Conservation (phyloP, 2,113 vertebrate species). For the Microcebus griseorufus region DNA sequence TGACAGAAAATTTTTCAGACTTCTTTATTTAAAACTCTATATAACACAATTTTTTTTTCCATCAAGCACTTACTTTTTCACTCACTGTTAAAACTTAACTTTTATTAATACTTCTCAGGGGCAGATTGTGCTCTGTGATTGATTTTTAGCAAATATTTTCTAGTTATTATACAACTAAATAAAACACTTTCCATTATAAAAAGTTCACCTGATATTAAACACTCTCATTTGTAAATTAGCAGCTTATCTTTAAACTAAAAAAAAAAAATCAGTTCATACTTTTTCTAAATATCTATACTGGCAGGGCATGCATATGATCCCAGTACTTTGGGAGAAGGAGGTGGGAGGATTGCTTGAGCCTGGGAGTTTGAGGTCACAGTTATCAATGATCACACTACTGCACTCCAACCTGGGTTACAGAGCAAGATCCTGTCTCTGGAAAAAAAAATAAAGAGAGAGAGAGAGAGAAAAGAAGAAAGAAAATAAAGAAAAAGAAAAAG, state of each 20-base stretch:
- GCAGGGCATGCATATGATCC: no score
- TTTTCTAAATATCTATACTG: neutral
- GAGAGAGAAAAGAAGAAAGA: no score
- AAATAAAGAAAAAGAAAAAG: fast-evolving
- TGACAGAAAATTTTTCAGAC: neutral
- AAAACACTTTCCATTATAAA: neutral
- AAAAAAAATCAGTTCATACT: neutral
- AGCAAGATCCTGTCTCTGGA: no score
- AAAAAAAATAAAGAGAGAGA: no score
- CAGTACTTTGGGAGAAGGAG: no score
- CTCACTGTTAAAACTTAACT: neutral
- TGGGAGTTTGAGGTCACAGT: no score
- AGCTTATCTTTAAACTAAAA: neutral
- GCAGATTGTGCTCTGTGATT: no score
- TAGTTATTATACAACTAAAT: neutral
- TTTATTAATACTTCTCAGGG: neutral
- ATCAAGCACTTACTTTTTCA: neutral
- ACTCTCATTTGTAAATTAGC: neutral
- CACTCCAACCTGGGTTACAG: no score
- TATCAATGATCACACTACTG: no score
- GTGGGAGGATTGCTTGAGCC: no score
- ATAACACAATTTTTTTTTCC: neutral
- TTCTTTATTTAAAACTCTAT: neutral
- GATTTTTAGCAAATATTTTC: neutral
- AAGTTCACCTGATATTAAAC: neutral